phyloP scores from a whole-genome alignment of 2,888 invertebrate species.

The Caradrina kadenii region DNA sequence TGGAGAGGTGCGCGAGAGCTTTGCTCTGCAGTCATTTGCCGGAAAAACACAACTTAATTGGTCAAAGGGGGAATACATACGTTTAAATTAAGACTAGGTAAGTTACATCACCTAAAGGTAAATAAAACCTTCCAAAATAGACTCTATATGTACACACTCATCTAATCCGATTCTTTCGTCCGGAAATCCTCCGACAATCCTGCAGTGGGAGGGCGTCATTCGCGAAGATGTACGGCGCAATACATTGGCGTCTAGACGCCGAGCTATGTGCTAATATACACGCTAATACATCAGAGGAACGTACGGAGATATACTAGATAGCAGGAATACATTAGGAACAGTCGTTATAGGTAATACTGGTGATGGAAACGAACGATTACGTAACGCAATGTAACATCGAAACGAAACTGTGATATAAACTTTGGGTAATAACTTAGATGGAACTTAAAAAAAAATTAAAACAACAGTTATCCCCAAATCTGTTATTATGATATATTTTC shows the following conservation, averaged over 20 bases:
- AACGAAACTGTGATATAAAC: background rate
- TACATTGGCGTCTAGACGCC: slow-evolving; percentile 52
- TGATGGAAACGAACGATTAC: background rate
- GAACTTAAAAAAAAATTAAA: background rate
- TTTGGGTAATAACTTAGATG: background rate
- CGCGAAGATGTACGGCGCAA: slow-evolving; percentile 36
- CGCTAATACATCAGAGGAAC: slow-evolving; percentile 33
- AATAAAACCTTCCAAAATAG: slow-evolving; percentile 4
- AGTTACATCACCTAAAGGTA: slow-evolving; percentile 1
- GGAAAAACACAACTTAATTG: background rate
- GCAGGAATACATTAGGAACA: background rate
- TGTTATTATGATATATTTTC: background rate
- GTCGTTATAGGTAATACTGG: background rate
- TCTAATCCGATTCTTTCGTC: slow-evolving; percentile 30
- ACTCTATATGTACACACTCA: background rate
- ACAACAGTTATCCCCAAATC: background rate
- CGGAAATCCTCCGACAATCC: slow-evolving; percentile 7
- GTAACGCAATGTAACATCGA: background rate
- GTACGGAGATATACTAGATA: slow-evolving; percentile 2
- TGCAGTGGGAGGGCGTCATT: slow-evolving; percentile 4
- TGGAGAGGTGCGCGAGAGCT: background rate
- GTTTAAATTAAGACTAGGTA: background rate
- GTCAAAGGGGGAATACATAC: background rate
- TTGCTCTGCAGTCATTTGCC: background rate
- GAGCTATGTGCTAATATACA: slow-evolving; percentile 50